phyloP scores from a whole-genome alignment of 2,797 vertebrate genomes.

The Pangasius djambal region DNA sequence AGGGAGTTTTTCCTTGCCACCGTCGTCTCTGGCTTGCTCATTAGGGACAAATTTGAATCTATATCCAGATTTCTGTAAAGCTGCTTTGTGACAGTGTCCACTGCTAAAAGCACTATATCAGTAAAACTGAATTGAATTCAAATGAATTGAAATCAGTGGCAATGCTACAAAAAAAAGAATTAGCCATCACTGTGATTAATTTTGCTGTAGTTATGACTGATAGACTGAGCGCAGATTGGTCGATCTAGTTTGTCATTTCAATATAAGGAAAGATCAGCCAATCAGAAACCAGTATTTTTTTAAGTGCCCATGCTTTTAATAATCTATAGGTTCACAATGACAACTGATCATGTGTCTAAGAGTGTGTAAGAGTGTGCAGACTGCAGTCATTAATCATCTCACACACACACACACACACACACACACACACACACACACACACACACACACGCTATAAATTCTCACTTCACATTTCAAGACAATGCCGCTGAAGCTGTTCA shows the following conservation, averaged over 20 bases:
- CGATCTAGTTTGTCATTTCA: neutral
- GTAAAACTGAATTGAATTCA: neutral
- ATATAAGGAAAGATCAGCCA: neutral
- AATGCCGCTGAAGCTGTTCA: neutral
- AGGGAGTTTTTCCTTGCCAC: too few species aligned
- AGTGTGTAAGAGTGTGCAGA: neutral
- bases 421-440: neutral
- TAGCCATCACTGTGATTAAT: neutral
- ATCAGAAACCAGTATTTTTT: neutral
- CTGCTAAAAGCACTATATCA: too few species aligned
- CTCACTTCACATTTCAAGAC: slow-evolving; percentile 13
- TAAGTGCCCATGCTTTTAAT: neutral
- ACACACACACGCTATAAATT: neutral
- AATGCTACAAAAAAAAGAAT: neutral
- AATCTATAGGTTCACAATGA: neutral
- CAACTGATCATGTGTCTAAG: too few species aligned
- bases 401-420: neutral
- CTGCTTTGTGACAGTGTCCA: too few species aligned
- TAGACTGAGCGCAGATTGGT: neutral
- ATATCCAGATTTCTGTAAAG: neutral
- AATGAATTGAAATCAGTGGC: neutral
- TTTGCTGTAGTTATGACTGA: neutral
- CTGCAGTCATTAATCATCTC: neutral
- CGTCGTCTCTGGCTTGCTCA: neutral
- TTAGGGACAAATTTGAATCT: neutral